phyloP scores from a whole-genome alignment of 1,140 invertebrate genomes.

The Homarus americanus region DNA sequence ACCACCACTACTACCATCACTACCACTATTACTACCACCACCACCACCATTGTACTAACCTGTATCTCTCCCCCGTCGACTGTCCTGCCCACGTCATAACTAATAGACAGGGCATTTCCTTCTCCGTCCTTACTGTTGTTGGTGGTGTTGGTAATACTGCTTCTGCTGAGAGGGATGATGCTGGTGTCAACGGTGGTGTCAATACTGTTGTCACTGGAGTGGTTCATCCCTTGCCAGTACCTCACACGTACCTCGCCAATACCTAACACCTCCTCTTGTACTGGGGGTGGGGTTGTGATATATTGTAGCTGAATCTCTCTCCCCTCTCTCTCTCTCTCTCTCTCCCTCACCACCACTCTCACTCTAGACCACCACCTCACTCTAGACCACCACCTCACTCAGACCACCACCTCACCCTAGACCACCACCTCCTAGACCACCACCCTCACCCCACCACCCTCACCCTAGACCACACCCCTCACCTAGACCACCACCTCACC shows the following conservation, averaged over 20 bases:
- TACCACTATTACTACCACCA: too few relatives aligned
- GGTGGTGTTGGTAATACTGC: background rate
- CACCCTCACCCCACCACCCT: too few relatives aligned
- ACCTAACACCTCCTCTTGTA: background rate
- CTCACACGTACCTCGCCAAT: background rate
- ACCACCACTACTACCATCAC: too few relatives aligned
- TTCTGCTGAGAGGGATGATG: background rate
- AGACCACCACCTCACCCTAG: too few relatives aligned
- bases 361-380: too few relatives aligned
- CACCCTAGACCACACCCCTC: too few relatives aligned
- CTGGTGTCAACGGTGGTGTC: background rate
- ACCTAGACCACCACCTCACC: background rate
- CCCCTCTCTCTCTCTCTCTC: too few relatives aligned
- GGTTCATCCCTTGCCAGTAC: background rate
- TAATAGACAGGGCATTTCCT: conserved; percentile 5
- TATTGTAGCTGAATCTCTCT: too few relatives aligned
- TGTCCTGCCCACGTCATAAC: conserved; percentile 53
- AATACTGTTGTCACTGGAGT: background rate
- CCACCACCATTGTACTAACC: conserved; percentile 5
- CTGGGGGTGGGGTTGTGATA: too few relatives aligned
- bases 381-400: too few relatives aligned
- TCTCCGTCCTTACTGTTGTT: background rate
- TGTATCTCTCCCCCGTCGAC: conserved; percentile 71
- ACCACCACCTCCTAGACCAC: too few relatives aligned
- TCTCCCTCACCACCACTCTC: too few relatives aligned